Base-by-base conservation (phyloP, 2,888 invertebrate genomes). In the Magallana nippona region DNA sequence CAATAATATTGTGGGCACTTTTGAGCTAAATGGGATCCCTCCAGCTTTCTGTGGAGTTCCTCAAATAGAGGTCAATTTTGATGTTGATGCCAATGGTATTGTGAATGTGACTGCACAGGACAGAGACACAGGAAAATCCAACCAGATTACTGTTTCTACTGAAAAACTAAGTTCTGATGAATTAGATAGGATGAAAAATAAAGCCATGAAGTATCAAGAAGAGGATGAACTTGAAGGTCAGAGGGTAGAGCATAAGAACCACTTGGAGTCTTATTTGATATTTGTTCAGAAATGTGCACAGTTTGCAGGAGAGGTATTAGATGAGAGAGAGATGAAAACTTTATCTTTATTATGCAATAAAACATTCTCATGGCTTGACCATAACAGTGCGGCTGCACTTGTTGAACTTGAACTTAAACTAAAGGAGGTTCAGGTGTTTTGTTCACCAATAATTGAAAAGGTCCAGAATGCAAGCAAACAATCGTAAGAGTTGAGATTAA, bases 121-220 rank as follows among this genome's bases (percentile, higher is more conserved):
- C 78, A 71, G 77, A 27, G 17, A 27, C 1, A 85, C 85, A 22
- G 81, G 81, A n/a, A 85, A 83, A 55, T 55, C 55, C 3, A 27
- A 83, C n/a, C 27, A 71, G 17, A 85, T 85, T 32, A 81, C 57
- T 15, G 44, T 83, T 17, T 17, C 32, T 8, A 60, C 62, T 2
- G 22, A 81, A 17, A 96, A 99, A 88, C 95, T 99, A 87, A 98
- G 98, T 17, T 98, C 98, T 3, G 99, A 99, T 90, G 99, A 99
- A 92, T 99, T 99, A 90, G 99, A 99, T 94, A 96, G 98, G 87
- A 99, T 99, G 99, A 60, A 19, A 19, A 60, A 60, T 19, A 19
- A 60, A 60, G 60, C 98, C 99, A 95, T 97, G 97, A 87, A 99
- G 99, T 94, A 99, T 99, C 0, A 99, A 99, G 95, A 98, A 98